Conservation (phyloP, 2,888 invertebrate species). For the Quadroppia sp. region DNA sequence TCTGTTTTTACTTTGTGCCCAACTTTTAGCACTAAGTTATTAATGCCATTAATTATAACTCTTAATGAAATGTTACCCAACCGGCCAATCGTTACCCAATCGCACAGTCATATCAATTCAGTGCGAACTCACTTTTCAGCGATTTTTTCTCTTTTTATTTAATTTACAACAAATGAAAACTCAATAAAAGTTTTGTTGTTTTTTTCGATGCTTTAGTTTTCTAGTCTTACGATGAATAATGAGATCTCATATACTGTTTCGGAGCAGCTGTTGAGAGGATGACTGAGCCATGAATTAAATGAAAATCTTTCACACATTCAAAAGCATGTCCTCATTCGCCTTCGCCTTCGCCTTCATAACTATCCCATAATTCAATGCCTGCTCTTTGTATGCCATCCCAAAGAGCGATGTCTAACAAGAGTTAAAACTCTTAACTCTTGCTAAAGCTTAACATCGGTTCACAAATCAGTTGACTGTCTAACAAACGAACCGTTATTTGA, state of each 20-base stretch:
- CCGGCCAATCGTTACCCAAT: not conserved
- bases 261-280: constrained; percentile 34
- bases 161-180: constrained; percentile 2
- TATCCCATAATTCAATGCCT: not conserved
- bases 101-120: not conserved
- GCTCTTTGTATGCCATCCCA: constrained; percentile 25
- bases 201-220: constrained; percentile 10
- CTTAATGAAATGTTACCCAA: constrained; percentile 3
- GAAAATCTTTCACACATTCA: constrained; percentile 34
- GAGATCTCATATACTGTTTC: constrained; percentile 10
- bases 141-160: not conserved
- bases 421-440: constrained; percentile 35
- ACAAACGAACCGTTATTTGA: not conserved
- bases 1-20: constrained; percentile 28
- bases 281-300: constrained; percentile 35
- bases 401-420: constrained; percentile 25
- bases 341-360: constrained; percentile 4
- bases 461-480: constrained; percentile 29
- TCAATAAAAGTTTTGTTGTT: constrained; percentile 31
- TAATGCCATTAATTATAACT: constrained; percentile 34
- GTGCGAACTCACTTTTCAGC: not conserved
- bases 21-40: constrained; percentile 12
- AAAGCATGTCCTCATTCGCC: constrained; percentile 22
- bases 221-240: constrained; percentile 25
- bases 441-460: constrained; percentile 30